Base-by-base conservation (phyloP, 1,140 invertebrate genomes). In the Drusus annulatus region DNA sequence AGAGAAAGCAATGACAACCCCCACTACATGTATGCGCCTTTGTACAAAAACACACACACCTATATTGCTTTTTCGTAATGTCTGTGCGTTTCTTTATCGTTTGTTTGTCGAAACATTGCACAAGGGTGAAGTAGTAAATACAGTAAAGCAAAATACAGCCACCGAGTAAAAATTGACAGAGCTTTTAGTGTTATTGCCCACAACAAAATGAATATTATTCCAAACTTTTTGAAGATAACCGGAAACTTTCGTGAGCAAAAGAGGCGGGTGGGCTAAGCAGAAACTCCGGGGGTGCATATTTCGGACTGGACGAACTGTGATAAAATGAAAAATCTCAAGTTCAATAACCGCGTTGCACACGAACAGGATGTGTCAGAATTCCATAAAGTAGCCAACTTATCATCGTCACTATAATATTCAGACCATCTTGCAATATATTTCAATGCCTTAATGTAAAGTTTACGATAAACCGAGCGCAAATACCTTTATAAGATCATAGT, bases 291-390 rank as follows among this genome's bases (percentile, higher is more conserved):
- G 62, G 68, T 71, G 68, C 68, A 71, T 71, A 71, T 71, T 71
- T 71, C 50, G 68, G 68, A 71, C 68, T 52, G 68, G 62, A 19
- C 62, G 25, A 65, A 65, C 62, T 65, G 62, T 71, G 68, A 71
- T 71, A 51, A 71, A 71, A 71, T 71, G 68, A 51, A 71, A 51
- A 71, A 71, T 25, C 17, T 71, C 17, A 50, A 71, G 68, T 71
- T 71, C 68, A 52, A 71, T 71, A 51, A 71, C 68, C 68, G 28
- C 23, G 31, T 5, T 68, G 28, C 63, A 16, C 19, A 56, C n/a
- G 54, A 23, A 60, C 58, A 60, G 58, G 58, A 60, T 60, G 23
- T 60, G 54, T 45, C 36, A 21, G 54, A 56, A 56, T 17, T 21
- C 19, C 54, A 56, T 56, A 17, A n/a, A 13, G 6, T 19, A 17